Base-by-base conservation (phyloP, 1,140 invertebrate genomes). In the Plectrocnemia conspersa region DNA sequence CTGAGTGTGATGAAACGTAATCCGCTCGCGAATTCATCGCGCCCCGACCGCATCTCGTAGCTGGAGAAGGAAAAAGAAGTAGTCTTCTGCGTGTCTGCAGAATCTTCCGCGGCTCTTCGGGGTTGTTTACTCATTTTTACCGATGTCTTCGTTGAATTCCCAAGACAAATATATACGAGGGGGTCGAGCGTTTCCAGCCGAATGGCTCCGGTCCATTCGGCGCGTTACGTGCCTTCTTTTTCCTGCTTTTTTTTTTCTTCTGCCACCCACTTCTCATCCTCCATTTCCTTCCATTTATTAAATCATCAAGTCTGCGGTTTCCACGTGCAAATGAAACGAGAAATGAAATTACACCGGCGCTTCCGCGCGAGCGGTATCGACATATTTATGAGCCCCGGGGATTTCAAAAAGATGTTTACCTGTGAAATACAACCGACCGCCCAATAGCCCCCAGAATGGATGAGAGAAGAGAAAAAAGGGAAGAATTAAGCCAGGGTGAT, bases 221-320 rank as follows among this genome's bases (percentile, higher is more conserved):
- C 13, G 35, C 35, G 35, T 38, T 38, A 38, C 35, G 35, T 38
- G 35, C 35, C 35, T 16, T 5, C 35, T 4, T 38, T 38, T 10
- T 38, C 15, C n/a, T n/a, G n/a, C n/a, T n/a, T n/a, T n/a, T n/a
- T n/a, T n/a, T n/a, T n/a, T n/a, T n/a, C n/a, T n/a, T n/a, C n/a
- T n/a, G n/a, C n/a, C 6, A 16, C 35, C 13, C 13, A 4, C 15
- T 38, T 38, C 35, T 38, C 18, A 13, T 38, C 35, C 35, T 13
- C n/a, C n/a, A n/a, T n/a, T n/a, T n/a, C n/a, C 35, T 38, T 38
- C 35, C 35, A 38, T 38, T 38, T 38, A 38, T 38, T 38, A 38
- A 38, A 38, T 38, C 35, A 38, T 38, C 35, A 38, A 38, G 35
- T 38, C 35, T 38, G 35, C 35, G 35, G 35, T 16, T 38, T 38